These are phyloP conservation scores for Eupeodes luniger DNA, from an alignment of 2,888 invertebrate species.

Conservation along the genomic window DNA sequence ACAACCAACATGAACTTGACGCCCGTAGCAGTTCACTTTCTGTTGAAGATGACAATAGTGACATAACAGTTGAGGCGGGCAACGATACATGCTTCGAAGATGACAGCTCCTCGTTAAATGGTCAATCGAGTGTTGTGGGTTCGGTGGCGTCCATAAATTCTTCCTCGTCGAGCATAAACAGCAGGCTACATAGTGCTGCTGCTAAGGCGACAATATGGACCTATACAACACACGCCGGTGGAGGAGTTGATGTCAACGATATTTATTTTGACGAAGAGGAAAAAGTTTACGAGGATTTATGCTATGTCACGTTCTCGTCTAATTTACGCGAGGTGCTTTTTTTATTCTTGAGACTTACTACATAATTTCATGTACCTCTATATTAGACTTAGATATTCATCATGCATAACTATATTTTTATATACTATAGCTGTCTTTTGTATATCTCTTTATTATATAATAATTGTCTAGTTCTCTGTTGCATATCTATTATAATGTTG, in stretches of 20 bases:
- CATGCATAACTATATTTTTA: not conserved
- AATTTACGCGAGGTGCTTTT: conserved; percentile 87
- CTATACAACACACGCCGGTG: conserved; percentile 81
- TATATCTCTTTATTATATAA: conserved; percentile 39
- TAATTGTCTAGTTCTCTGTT: conserved; percentile 62
- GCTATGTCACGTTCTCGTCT: conserved; percentile 92
- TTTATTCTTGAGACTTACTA: conserved; percentile 39
- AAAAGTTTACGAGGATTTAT: conserved; percentile 94
- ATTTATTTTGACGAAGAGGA: conserved; percentile 87
- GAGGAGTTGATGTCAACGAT: conserved; percentile 82
- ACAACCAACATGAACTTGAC: conserved; percentile 70
- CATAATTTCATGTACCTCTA: not conserved
- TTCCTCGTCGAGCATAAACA: conserved; percentile 65
- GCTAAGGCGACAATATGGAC: conserved; percentile 81
- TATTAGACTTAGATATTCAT: not conserved
- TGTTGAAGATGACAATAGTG: conserved; percentile 83
- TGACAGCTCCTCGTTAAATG: conserved; percentile 81
- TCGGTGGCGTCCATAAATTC: conserved; percentile 64
- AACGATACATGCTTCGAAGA: conserved; percentile 82
- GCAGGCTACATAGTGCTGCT: conserved; percentile 80
- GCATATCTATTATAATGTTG: conserved; percentile 24
- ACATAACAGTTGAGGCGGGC: conserved; percentile 82
- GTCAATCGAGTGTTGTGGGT: conserved; percentile 81
- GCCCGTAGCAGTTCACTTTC: conserved; percentile 82
- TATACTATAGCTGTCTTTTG: conserved; percentile 51